Evolutionary conservation across 2,888 invertebrate genomes (phyloP).

Genomic region (Macrostomum cliftonense): DNA sequence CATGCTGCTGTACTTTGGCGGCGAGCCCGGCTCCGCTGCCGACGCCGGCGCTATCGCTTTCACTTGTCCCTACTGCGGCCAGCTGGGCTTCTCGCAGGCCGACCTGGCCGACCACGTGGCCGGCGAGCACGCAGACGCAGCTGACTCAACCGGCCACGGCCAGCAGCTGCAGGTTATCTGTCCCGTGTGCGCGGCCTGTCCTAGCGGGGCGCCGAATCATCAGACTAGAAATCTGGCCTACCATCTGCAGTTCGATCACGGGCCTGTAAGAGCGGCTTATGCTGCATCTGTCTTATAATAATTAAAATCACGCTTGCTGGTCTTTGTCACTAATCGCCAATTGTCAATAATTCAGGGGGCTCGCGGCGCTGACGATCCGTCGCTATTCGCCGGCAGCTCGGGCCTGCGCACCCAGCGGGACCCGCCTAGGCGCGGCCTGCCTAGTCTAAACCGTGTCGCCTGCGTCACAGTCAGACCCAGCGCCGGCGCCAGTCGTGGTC

Average conservation of each 20-base stretch:
- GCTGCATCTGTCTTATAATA: no score
- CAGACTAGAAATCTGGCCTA: conserved; percentile 92
- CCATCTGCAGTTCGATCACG: conserved; percentile 77
- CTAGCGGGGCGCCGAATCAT: conserved; percentile 87
- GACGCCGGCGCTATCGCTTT: conserved; percentile 45
- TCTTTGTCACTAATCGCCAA: background rate
- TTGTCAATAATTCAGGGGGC: background rate
- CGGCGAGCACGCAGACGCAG: conserved; percentile 68
- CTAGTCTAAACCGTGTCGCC: background rate
- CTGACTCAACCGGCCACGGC: no score
- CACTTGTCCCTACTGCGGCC: conserved; percentile 90
- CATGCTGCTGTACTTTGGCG: conserved; percentile 23
- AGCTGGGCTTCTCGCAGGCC: conserved; percentile 81
- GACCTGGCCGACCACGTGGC: conserved; percentile 53
- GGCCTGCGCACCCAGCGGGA: conserved; percentile 5
- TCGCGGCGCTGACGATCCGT: background rate
- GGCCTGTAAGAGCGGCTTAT: conserved; percentile 14
- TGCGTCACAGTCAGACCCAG: background rate
- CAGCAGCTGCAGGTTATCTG: conserved; percentile 46
- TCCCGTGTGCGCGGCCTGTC: conserved; percentile 85
- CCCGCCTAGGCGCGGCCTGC: background rate
- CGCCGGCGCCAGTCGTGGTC: background rate
- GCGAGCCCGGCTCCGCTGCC: background rate
- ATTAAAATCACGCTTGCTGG: no score
- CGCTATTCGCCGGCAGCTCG: background rate